Base-by-base conservation (phyloP, 2,888 invertebrate genomes). In the Eupelmus urozonus region DNA sequence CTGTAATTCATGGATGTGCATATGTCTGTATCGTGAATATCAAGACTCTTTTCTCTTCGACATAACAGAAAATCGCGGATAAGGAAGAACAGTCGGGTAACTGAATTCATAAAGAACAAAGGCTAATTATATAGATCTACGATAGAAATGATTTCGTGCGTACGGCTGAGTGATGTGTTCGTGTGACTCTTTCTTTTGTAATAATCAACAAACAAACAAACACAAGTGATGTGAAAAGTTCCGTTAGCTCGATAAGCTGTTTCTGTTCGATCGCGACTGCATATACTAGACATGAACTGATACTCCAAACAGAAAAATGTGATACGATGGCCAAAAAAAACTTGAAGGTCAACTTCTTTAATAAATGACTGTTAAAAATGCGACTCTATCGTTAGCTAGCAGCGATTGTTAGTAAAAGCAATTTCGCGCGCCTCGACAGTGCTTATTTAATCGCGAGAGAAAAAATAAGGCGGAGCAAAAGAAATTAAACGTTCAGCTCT, bases 291-390 rank as follows among this genome's bases (percentile, higher is more conserved):
- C 9, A 59, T 29, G 7, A 1, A 1, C 18, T 42, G 42, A 9
- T 18, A 20, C 1, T 65, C 7, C 11, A 29, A 55, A 49, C 11
- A 59, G 23, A 57, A 0, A 3, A 49, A 40, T 1, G 93, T 92
- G 92, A 93, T 94, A 94, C 94, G 94, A 94, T 94, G 94, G 95
- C 94, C 94, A 94, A 94, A 95, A 94, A 94, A 95, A 96, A 96
- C 95, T n/a, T n/a, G 95, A 95, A 95, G 95, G 96, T 96, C 96
- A 96, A 96, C 96, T 96, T 96, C 96, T 96, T 95, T 95, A 95
- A 67, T 27, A 86, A 88, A 45, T 45, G 45, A 45, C 2, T 9
- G 34, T 45, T 16, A 45, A 16, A 45, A 45, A 45, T 7, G 16
- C 13, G 45, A 16, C 13, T 13, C 16, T 7, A n/a, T n/a, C n/a